Evolutionary conservation across 2,113 vertebrate genomes (phyloP).

Genomic region (Nyctereutes procyonoides): DNA sequence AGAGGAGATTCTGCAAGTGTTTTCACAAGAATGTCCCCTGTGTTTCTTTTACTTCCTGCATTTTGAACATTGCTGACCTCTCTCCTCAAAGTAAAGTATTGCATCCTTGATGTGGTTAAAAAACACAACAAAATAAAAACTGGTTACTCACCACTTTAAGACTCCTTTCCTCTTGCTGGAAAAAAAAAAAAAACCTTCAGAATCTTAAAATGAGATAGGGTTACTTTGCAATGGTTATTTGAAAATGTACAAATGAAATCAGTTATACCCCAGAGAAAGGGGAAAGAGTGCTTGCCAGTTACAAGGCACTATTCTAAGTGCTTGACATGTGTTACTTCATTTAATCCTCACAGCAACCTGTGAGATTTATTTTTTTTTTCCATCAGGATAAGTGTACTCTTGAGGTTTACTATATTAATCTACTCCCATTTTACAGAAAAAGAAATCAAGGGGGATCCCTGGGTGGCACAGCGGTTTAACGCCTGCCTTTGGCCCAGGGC

Average conservation of each 20-base stretch:
- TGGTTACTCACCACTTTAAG: background rate
- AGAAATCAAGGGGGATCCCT: constrained; percentile 33
- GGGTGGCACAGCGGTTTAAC: too few relatives aligned
- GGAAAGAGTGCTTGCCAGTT: background rate
- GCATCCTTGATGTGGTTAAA: constrained; percentile 53
- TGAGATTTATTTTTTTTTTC: background rate
- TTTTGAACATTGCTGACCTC: constrained; percentile 59
- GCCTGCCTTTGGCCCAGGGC: too few relatives aligned
- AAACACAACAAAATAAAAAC: constrained; percentile 39
- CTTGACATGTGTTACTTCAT: background rate
- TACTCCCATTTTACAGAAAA: background rate
- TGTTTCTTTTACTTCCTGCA: constrained; percentile 56
- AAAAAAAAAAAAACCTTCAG: background rate
- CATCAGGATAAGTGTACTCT: background rate
- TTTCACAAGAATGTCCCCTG: constrained; percentile 33
- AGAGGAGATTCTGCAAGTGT: constrained; percentile 42
- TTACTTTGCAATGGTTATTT: constrained; percentile 26
- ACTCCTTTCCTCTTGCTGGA: constrained; percentile 7
- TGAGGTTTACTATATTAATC: background rate
- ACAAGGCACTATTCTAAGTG: background rate
- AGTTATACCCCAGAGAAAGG: background rate
- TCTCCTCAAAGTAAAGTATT: constrained; percentile 50
- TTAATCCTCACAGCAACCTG: background rate
- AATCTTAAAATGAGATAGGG: background rate
- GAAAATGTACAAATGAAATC: constrained; percentile 33